phyloP scores from a whole-genome alignment of 2,113 vertebrate genomes.

The Myrmecobius fasciatus region DNA sequence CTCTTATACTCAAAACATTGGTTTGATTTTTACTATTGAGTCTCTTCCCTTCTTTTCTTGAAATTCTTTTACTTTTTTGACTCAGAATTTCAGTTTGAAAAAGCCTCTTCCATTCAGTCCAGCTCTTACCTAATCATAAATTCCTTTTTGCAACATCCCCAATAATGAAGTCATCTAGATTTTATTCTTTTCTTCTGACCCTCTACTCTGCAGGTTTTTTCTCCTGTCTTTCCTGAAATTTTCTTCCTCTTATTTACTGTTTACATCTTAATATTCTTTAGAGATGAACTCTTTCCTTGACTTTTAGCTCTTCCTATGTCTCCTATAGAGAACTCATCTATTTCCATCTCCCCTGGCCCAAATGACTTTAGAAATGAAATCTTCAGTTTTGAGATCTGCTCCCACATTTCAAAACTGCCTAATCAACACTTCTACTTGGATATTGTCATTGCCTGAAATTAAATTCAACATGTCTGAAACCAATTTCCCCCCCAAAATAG shows the following conservation, averaged over 20 bases:
- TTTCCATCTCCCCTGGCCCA: no score
- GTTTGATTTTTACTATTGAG: neutral
- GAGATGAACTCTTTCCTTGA: accelerated
- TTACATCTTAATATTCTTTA: neutral
- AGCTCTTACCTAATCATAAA: neutral
- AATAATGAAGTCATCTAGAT: neutral
- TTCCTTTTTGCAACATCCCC: neutral
- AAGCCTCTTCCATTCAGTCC: neutral
- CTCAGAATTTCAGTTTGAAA: neutral
- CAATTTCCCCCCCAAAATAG: neutral
- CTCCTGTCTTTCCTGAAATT: neutral
- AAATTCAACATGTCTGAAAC: neutral
- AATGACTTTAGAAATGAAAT: neutral
- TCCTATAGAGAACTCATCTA: neutral
- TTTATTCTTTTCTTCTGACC: neutral
- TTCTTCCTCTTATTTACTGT: constrained; percentile 25
- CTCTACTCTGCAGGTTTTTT: neutral
- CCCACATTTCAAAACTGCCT: neutral
- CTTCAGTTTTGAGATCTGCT: neutral
- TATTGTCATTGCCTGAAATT: neutral
- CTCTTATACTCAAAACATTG: constrained; percentile 31
- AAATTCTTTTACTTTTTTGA: neutral
- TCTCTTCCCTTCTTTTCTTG: neutral
- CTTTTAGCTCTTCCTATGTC: neutral
- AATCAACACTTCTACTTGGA: neutral